A percentile compares a stretch with the other conserved stretches of the same genome.
Evolutionary conservation across 2,797 vertebrate genomes (phyloP).

Genomic region (Protonibea diacanthus): DNA sequence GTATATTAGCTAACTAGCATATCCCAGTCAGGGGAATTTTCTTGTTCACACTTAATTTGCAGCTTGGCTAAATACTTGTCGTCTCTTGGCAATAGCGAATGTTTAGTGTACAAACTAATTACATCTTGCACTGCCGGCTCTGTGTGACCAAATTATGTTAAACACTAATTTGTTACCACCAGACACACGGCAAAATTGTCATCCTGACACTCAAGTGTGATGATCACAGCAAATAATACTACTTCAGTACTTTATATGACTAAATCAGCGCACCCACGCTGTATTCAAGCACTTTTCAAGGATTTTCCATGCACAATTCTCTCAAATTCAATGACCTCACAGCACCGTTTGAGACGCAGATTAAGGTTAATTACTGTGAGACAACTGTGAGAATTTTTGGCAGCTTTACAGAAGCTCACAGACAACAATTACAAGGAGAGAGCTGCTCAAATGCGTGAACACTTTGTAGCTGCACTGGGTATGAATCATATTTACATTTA

Average conservation of each 20-base stretch:
- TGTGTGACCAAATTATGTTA: conserved; percentile 48
- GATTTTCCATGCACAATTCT: too few species aligned
- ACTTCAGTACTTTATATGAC: too few species aligned
- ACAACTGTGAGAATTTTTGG: too few species aligned
- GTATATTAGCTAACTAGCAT: conserved; percentile 21
- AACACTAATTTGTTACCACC: conserved; percentile 18
- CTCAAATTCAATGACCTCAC: too few species aligned
- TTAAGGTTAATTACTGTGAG: too few species aligned
- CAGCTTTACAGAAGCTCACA: too few species aligned
- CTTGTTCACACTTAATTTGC: conserved; percentile 55
- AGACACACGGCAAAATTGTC: neutral
- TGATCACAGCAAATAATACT: neutral
- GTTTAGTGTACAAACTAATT: conserved; percentile 57
- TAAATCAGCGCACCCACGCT: neutral
- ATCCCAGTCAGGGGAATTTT: conserved; percentile 40
- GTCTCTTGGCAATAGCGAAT: conserved; percentile 43
- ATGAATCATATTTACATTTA: too few species aligned
- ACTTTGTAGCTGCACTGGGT: too few species aligned
- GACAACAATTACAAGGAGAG: too few species aligned
- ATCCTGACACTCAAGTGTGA: conserved; percentile 13
- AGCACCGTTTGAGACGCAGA: too few species aligned
- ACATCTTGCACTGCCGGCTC: conserved; percentile 27
- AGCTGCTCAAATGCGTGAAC: too few species aligned
- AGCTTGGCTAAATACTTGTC: conserved; percentile 43
- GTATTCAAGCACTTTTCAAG: too few species aligned